phyloP scores from a whole-genome alignment of 2,797 vertebrate species.

The Sebastes nivosus region DNA sequence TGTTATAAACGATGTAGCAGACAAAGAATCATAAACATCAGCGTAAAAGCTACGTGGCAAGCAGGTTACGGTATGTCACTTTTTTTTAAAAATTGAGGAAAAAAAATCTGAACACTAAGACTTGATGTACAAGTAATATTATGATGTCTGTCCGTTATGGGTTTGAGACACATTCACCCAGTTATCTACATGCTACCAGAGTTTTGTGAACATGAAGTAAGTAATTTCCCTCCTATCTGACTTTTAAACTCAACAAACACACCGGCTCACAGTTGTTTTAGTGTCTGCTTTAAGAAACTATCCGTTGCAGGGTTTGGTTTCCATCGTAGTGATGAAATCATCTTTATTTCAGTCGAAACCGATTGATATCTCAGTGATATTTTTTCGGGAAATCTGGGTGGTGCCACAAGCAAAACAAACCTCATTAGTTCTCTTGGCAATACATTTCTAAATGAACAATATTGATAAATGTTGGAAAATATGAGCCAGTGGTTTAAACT shows the following conservation, averaged over 20 bases:
- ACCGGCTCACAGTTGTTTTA: constrained; percentile 7
- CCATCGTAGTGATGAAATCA: constrained; percentile 3
- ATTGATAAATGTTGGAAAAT: constrained; percentile 15
- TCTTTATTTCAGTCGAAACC: background rate
- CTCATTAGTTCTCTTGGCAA: constrained; percentile 23
- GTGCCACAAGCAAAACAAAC: constrained; percentile 5
- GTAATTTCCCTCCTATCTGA: constrained; percentile 22
- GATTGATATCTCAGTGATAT: constrained; percentile 2
- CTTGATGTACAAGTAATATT: constrained; percentile 8
- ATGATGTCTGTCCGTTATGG: background rate
- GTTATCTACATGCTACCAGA: constrained; percentile 6
- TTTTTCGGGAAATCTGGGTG: constrained; percentile 8
- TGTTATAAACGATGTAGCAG: constrained; percentile 26
- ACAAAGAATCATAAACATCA: constrained; percentile 25
- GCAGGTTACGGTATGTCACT: background rate
- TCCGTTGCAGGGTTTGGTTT: background rate
- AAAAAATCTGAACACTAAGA: constrained; percentile 49
- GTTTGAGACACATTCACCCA: background rate
- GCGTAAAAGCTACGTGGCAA: constrained; percentile 26
- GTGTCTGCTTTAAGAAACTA: constrained; percentile 11
- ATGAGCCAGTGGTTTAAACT: constrained; percentile 10
- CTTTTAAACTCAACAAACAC: constrained; percentile 8
- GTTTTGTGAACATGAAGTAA: constrained; percentile 35
- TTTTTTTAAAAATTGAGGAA: background rate
- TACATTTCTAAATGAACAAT: constrained; percentile 16